Base-by-base conservation (phyloP, 2,113 vertebrate genomes). In the Elachura formosa region DNA sequence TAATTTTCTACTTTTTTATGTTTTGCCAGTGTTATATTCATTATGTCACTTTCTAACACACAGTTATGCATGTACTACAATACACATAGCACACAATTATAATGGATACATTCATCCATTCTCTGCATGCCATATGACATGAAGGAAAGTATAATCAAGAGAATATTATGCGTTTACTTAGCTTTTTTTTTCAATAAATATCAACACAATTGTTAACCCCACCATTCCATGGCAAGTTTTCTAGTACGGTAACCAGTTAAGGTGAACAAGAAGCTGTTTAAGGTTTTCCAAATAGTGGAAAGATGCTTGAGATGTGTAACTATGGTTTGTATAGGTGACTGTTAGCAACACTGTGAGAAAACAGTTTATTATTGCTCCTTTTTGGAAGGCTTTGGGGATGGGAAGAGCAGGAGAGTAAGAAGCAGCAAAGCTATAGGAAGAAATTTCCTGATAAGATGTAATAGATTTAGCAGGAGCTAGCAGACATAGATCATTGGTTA, bases 321-420 rank as follows among this genome's bases (percentile, higher is more conserved):
- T 61, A 6, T 38, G 11, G 14, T 22, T 73, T 79, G 15, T 73
- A 16, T 20, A 58, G 66, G 29, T 40, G 20, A 18, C 14, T 49
- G 29, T 2, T 38, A 2, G 1, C 31, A 31, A 2, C 5, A 9
- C 13, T 73, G 11, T 56, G 9, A 1, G 0, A 88, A 90, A 46
- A 22, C 3, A 51, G 0, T 0, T 51, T 29, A 36, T 26, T 73
- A 6, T 58, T 82, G 16, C 16, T 73, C 3, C 3, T 41, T 85
- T 76, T 28, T 61, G 55, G 15, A n/a, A 71, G 8, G 14, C 54
- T 87, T 52, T 11, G 55, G 22, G 11, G 2, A 3, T 52, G 5
- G 61, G 28, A 75, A 52, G 12, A 62, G 31, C 3, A 74, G 10
- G 25, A 83, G 6, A 76, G 23, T 14, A 74, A 78, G 14, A 62